Evolutionary conservation across 2,888 invertebrate genomes (phyloP).

Genomic region (Polylopha cassiicola): DNA sequence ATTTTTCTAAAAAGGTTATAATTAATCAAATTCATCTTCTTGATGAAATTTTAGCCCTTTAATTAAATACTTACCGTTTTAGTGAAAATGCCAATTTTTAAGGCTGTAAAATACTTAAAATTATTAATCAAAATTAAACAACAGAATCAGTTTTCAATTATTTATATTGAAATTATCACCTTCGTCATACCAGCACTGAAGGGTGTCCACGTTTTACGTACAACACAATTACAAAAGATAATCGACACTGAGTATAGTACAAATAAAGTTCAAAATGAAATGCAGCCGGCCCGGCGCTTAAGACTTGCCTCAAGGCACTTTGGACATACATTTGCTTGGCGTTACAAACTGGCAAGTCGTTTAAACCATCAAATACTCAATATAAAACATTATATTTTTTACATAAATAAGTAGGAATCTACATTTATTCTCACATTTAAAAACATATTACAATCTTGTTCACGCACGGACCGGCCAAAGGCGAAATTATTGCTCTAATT

Average conservation of each 20-base stretch:
- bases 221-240: conserved; percentile 66
- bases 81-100: too few relatives aligned
- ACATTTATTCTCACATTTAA: too few relatives aligned
- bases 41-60: too few relatives aligned
- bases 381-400: too few relatives aligned
- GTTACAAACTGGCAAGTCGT: conserved; percentile 57
- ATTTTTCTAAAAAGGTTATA: too few relatives aligned
- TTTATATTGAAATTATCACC: conserved; percentile 75
- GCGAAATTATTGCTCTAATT: too few relatives aligned
- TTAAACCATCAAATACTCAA: neutral
- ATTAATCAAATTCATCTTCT: too few relatives aligned
- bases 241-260: conserved; percentile 40
- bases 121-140: conserved; percentile 32
- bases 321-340: conserved; percentile 58
- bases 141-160: conserved; percentile 47
- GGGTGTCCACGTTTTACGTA: conserved; percentile 74
- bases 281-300: conserved; percentile 51
- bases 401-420: conserved; percentile 11
- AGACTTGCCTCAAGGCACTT: conserved; percentile 73
- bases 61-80: too few relatives aligned
- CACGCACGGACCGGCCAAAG: neutral
- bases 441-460: neutral
- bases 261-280: conserved; percentile 29
- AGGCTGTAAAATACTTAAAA: neutral
- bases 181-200: conserved; percentile 67